phyloP scores from a whole-genome alignment of 2,113 vertebrate species.

The Maccullochella peelii region DNA sequence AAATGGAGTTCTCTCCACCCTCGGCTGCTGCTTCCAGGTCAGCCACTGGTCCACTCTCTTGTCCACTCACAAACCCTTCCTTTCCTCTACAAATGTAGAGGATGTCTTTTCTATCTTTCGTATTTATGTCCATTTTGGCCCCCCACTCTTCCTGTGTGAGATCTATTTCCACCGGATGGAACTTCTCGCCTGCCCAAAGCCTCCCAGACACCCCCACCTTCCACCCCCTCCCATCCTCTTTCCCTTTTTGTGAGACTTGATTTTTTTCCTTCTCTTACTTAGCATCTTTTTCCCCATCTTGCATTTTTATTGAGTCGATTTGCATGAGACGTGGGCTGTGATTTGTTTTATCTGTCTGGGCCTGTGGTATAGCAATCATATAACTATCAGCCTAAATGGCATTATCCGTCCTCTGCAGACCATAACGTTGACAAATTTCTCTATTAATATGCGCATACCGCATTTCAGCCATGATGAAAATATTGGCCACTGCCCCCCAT shows the following conservation, averaged over 20 bases:
- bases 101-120: neutral
- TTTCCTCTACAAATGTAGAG: neutral
- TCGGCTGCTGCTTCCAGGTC: constrained; percentile 12
- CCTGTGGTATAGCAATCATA: constrained; percentile 39
- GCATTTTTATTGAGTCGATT: constrained; percentile 51
- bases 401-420: constrained; percentile 54
- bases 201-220: neutral
- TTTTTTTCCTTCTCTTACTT: constrained; percentile 18
- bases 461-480: constrained; percentile 43
- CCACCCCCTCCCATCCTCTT: neutral
- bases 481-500: constrained; percentile 28
- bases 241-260: constrained; percentile 1
- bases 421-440: constrained; percentile 61
- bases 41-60: constrained; percentile 9
- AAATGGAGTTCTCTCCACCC: neutral
- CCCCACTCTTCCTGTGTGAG: constrained; percentile 40
- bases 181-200: constrained; percentile 24
- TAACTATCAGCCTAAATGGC: constrained; percentile 65
- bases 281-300: constrained; percentile 27
- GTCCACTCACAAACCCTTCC: constrained; percentile 1
- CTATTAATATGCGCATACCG: constrained; percentile 61
- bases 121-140: constrained; percentile 38
- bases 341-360: constrained; percentile 64
- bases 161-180: constrained; percentile 55
- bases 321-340: constrained; percentile 24